Percentiles rank a stretch among this genome's conserved stretches.
Conservation (phyloP, 2,113 vertebrate species). For the Fulica atra region DNA sequence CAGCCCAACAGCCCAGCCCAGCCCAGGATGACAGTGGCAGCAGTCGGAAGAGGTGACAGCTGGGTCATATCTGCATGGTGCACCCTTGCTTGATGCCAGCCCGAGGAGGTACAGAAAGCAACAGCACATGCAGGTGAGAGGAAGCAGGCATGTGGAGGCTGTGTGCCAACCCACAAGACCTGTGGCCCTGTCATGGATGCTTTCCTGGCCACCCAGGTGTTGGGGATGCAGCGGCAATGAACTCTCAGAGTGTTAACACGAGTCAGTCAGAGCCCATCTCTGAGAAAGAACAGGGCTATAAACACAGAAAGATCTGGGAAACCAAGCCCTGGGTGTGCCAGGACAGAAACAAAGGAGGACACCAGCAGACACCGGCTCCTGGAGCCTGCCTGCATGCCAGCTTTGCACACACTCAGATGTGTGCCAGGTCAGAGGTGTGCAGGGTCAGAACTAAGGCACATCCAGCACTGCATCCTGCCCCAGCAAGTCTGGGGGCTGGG, state of each 20-base stretch:
- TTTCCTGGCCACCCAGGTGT: neutral
- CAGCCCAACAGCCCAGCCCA: neutral
- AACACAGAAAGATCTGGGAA: constrained; percentile 10
- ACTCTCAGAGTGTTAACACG: neutral
- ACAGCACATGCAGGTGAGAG: neutral
- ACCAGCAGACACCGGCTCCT: neutral
- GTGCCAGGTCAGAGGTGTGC: rapidly evolving
- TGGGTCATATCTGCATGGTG: neutral
- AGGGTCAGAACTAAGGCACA: neutral
- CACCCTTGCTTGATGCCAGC: neutral
- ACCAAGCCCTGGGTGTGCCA: constrained; percentile 41
- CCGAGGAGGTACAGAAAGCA: neutral
- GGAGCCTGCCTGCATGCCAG: neutral
- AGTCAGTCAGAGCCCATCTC: neutral
- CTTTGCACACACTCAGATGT: neutral
- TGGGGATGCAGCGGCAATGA: neutral
- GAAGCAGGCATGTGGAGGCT: neutral
- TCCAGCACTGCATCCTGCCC: neutral
- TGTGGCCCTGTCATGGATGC: neutral
- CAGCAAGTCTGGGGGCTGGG: neutral
- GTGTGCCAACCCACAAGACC: neutral
- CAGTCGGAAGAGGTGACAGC: neutral
- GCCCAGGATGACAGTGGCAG: neutral
- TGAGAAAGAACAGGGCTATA: neutral
- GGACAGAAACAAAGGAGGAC: constrained; percentile 42